phyloP scores from a whole-genome alignment of 2,888 invertebrate genomes.

The Troides oblongomaculatus region DNA sequence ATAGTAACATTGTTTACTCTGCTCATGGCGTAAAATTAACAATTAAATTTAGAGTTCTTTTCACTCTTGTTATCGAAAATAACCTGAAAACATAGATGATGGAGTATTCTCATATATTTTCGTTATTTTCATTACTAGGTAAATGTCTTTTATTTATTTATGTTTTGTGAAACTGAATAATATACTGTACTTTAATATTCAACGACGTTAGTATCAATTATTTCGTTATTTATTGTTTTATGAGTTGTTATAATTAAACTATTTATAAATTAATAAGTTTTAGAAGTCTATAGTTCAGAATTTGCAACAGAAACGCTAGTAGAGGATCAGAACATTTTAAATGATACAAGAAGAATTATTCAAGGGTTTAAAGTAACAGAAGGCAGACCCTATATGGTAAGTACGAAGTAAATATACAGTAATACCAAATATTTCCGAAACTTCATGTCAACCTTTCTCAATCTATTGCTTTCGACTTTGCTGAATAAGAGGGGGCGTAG shows the following conservation, averaged over 20 bases:
- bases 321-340: slow-evolving; percentile 47
- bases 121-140: slow-evolving; percentile 46
- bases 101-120: slow-evolving; percentile 38
- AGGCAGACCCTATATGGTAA: slow-evolving; percentile 64
- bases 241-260: not conserved
- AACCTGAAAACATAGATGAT: slow-evolving; percentile 14
- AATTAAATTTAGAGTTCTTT: slow-evolving; percentile 29
- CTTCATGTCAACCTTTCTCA: too few relatives aligned
- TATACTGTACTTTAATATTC: too few relatives aligned
- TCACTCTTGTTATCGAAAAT: slow-evolving; percentile 27
- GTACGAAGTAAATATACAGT: slow-evolving; percentile 6
- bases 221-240: not conserved
- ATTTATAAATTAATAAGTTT: slow-evolving; percentile 31
- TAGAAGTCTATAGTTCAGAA: slow-evolving; percentile 52
- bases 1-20: slow-evolving; percentile 31
- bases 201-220: too few relatives aligned
- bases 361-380: slow-evolving; percentile 58
- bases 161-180: not conserved
- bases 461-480: too few relatives aligned
- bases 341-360: slow-evolving; percentile 61
- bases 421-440: not conserved
- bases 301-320: slow-evolving; percentile 54
- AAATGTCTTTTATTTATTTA: slow-evolving; percentile 20
- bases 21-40: slow-evolving; percentile 40
- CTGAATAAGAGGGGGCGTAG: too few relatives aligned